phyloP scores from a whole-genome alignment of 2,113 vertebrate genomes.

The Oryzias javanicus region DNA sequence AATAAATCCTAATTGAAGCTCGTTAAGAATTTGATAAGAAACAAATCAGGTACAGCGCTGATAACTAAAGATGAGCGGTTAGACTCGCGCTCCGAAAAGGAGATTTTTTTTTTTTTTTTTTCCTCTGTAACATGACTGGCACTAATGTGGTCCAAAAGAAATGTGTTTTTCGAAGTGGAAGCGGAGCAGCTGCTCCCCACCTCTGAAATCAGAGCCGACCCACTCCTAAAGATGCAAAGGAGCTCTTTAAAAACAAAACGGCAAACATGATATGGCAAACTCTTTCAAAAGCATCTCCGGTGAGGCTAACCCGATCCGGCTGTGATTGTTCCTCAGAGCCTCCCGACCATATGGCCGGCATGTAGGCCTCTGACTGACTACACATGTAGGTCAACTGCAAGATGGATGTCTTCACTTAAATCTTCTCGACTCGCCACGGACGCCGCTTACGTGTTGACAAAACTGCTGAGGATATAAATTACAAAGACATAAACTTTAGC shows the following conservation, averaged over 20 bases:
- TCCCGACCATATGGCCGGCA: slow-evolving; percentile 64
- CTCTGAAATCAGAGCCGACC: slow-evolving; percentile 29
- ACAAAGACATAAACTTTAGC: slow-evolving; percentile 35
- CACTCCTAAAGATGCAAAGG: slow-evolving; percentile 4
- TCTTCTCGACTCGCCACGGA: slow-evolving; percentile 22
- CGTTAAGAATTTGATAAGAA: slow-evolving; percentile 82
- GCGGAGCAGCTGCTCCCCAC: slow-evolving; percentile 5
- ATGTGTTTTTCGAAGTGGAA: not conserved
- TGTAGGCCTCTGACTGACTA: slow-evolving; percentile 43
- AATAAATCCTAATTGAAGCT: slow-evolving; percentile 84
- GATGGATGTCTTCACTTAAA: slow-evolving; percentile 54
- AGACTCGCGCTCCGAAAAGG: slow-evolving; percentile 10
- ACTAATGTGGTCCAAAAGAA: not conserved
- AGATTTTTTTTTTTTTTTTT: too few relatives aligned
- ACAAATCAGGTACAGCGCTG: slow-evolving; percentile 77
- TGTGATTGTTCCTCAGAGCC: slow-evolving; percentile 62
- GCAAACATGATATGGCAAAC: slow-evolving; percentile 25
- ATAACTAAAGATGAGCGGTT: slow-evolving; percentile 76
- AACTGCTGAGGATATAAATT: slow-evolving; percentile 43
- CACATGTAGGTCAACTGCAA: slow-evolving; percentile 68
- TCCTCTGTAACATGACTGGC: not conserved
- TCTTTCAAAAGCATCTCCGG: slow-evolving; percentile 55
- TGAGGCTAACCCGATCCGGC: slow-evolving; percentile 57
- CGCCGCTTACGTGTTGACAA: slow-evolving; percentile 35
- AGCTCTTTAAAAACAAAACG: not conserved